Base-by-base conservation (phyloP, 2,888 invertebrate genomes). In the Athripsodes cinereus region DNA sequence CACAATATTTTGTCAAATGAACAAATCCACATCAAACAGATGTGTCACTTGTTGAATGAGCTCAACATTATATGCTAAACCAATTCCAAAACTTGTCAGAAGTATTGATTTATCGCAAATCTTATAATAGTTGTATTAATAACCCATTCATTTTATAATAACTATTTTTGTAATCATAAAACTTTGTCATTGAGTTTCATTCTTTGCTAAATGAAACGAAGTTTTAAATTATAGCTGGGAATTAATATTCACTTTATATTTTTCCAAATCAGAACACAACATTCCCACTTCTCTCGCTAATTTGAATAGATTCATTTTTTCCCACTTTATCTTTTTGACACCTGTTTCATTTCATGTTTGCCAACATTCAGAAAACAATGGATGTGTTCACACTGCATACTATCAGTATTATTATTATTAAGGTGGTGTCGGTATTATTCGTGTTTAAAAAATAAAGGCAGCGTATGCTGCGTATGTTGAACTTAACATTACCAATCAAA, bases 71-170 rank as follows among this genome's bases (percentile, higher is more conserved):
- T 8, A n/a, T n/a, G n/a, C n/a, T 40, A 5, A n/a, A 40, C 13
- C 13, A 18, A 18, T 20, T 26, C n/a, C 2, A 16, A 3, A 6
- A 50, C 26, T 50, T 50, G 50, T 50, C 16, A 21, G 6, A 18
- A 50, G n/a, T 50, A 50, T 50, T 50, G 50, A 50, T 50, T 50
- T 22, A 50, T 50, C 22, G 20, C 26, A 10, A 18, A 13, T n/a
- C 40, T n/a, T n/a, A n/a, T n/a, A n/a, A n/a, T n/a, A n/a, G n/a
- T n/a, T n/a, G n/a, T n/a, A n/a, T n/a, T 31, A 6, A 31, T 11
- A 31, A 16, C 40, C 40, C 13, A 2, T 16, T 40, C 40, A 16
- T 26, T 26, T 26, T 3, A 26, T 3, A 8, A 40, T 3, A 3
- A 22, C n/a, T 8, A 22, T 22, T 50, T 50, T 2, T 48, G 18